Percentiles rank a stretch among this genome's conserved stretches.
These are phyloP conservation scores for Phalacrocorax aristotelis DNA, from an alignment of 2,113 vertebrate genomes.

Conservation along the genomic window DNA sequence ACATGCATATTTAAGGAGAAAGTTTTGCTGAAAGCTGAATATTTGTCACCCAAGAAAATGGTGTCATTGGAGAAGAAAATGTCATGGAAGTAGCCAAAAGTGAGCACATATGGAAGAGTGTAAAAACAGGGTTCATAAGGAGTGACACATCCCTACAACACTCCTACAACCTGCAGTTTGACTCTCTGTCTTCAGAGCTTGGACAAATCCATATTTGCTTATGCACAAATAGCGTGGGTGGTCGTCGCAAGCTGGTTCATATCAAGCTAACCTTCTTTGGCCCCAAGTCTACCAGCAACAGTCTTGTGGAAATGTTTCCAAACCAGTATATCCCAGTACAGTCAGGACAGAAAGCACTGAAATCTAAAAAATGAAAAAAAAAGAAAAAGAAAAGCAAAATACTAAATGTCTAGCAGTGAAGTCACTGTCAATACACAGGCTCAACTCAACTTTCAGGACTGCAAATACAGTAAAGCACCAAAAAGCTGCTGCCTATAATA, in stretches of 20 bases:
- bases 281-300: background rate
- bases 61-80: background rate
- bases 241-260: background rate
- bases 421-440: background rate
- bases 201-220: background rate
- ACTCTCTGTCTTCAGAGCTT: background rate
- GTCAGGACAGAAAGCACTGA: background rate
- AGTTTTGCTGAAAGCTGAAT: background rate
- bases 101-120: rapidly evolving
- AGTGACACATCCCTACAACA: background rate
- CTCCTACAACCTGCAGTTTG: background rate
- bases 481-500: background rate
- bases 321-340: background rate
- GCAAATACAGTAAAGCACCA: background rate
- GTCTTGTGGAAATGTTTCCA: background rate
- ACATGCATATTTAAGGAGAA: background rate
- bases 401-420: rapidly evolving
- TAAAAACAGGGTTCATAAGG: background rate
- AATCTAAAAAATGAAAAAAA: background rate
- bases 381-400: background rate
- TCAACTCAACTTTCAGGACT: background rate
- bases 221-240: too few relatives aligned
- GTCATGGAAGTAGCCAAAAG: background rate
- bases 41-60: background rate
- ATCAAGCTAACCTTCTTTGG: background rate